These are phyloP conservation scores for Columba guinea DNA, from an alignment of 2,797 vertebrate genomes.

Conservation along the genomic window DNA sequence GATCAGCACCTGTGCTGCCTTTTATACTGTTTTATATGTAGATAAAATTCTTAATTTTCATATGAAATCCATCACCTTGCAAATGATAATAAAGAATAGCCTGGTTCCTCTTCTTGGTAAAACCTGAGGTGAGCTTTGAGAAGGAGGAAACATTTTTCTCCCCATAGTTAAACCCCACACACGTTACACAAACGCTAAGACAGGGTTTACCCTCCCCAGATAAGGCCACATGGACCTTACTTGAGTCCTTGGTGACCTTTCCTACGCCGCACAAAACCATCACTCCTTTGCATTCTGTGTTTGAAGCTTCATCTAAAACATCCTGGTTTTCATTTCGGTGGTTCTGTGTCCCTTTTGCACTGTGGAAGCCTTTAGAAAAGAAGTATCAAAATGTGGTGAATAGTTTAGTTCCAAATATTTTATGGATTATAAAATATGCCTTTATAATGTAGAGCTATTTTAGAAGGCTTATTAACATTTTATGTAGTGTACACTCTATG, in stretches of 20 bases:
- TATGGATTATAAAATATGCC: constrained; percentile 30
- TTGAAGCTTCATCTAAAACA: not conserved
- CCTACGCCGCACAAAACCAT: accelerated
- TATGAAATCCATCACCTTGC: not conserved
- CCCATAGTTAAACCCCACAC: not conserved
- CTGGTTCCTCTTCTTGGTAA: not conserved
- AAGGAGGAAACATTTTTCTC: not conserved
- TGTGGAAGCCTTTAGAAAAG: not conserved
- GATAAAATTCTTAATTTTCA: not conserved
- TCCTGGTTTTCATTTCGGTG: not conserved
- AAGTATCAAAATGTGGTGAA: not conserved
- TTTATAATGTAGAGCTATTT: not conserved
- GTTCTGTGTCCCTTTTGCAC: not conserved
- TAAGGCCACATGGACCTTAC: not conserved
- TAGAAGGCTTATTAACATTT: constrained; percentile 58
- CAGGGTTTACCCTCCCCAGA: not conserved
- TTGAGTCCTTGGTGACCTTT: not conserved
- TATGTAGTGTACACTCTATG: constrained; percentile 17
- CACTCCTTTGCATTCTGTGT: not conserved
- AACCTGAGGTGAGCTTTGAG: not conserved
- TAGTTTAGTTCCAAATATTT: constrained; percentile 16
- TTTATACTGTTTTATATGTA: not conserved
- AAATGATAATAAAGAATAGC: not conserved
- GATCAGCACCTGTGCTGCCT: not conserved
- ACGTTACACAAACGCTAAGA: not conserved